These are phyloP conservation scores for Acanthochromis polyacanthus DNA, from an alignment of 2,113 vertebrate species.

Conservation along the genomic window DNA sequence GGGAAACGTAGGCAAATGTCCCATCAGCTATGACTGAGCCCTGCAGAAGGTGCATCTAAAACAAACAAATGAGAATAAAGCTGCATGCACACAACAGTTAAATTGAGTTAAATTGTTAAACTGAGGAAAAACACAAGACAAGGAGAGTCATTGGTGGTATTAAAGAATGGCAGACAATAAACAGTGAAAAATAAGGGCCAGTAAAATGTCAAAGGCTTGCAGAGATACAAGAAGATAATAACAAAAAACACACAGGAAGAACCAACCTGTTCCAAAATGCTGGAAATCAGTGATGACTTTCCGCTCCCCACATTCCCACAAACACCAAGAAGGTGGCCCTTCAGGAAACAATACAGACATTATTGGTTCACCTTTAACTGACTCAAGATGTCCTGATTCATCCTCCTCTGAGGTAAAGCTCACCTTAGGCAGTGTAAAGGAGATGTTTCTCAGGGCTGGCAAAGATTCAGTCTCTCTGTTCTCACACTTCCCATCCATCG, in stretches of 20 bases:
- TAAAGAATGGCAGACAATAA: too few species aligned
- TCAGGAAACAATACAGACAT: conserved; percentile 23
- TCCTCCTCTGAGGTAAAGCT: neutral
- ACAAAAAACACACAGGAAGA: neutral
- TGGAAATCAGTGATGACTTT: conserved; percentile 88
- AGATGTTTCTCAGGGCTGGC: conserved; percentile 80
- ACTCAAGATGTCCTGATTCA: rapidly evolving
- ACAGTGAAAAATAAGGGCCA: too few species aligned
- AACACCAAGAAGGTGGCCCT: conserved; percentile 89
- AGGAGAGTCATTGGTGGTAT: too few species aligned
- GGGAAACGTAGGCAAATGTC: conserved; percentile 88
- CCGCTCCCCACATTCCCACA: conserved; percentile 91
- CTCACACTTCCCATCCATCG: neutral
- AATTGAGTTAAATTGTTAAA: neutral
- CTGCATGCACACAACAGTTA: neutral
- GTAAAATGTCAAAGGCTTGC: neutral
- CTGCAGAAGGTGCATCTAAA: conserved; percentile 85
- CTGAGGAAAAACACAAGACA: too few species aligned
- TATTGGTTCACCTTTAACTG: neutral
- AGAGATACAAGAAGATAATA: neutral
- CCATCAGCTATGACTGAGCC: conserved; percentile 82
- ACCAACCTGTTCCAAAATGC: conserved; percentile 88
- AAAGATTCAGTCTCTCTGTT: neutral
- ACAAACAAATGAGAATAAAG: conserved; percentile 4
- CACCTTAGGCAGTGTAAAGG: conserved; percentile 86